Evolutionary conservation across 2,888 invertebrate genomes (phyloP).

Genomic region (Phragmatobia fuliginosa): DNA sequence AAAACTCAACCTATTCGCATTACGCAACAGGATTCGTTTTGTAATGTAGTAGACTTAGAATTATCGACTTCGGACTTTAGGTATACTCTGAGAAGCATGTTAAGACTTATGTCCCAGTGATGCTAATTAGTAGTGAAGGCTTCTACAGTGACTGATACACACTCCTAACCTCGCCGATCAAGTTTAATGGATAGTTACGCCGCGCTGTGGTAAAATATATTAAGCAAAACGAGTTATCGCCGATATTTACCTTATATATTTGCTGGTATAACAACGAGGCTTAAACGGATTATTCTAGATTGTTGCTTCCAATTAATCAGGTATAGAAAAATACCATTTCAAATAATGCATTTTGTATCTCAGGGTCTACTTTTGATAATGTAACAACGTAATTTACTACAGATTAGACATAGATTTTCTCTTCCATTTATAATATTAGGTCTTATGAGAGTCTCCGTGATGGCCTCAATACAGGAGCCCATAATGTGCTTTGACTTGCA

Average conservation of each 20-base stretch:
- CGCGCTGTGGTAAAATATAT: background rate
- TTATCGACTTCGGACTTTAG: background rate
- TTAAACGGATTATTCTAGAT: background rate
- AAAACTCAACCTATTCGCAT: background rate
- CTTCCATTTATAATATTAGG: too few species aligned
- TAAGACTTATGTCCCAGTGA: background rate
- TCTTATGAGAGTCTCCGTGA: too few species aligned
- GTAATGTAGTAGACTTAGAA: background rate
- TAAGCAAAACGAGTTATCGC: background rate
- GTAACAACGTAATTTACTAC: background rate
- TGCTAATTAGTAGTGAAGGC: background rate
- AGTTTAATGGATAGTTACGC: background rate
- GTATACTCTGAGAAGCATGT: background rate
- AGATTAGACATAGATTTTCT: too few species aligned
- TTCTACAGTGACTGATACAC: background rate
- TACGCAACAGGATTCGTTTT: background rate
- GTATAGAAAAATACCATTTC: background rate
- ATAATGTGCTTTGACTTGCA: background rate
- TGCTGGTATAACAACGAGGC: background rate
- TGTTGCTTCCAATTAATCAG: background rate
- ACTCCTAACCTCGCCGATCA: background rate
- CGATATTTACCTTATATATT: background rate
- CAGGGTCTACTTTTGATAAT: background rate
- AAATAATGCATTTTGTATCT: background rate
- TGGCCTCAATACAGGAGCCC: background rate